Conservation (phyloP, 2,797 vertebrate species). For the Dallia pectoralis region DNA sequence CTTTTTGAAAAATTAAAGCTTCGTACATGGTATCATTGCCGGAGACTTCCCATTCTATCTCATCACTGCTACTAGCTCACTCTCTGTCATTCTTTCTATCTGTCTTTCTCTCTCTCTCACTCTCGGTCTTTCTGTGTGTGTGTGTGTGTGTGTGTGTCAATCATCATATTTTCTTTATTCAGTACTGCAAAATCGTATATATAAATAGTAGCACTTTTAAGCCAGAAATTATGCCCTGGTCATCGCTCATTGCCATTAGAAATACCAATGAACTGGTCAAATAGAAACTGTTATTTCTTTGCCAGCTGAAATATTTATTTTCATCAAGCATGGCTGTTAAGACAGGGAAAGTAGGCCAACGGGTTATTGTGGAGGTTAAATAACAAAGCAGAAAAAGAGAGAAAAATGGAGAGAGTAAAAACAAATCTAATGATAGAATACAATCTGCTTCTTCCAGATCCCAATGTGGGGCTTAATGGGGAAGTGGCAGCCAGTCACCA, state of each 20-base stretch:
- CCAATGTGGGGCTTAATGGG: constrained; percentile 1
- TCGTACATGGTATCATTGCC: constrained; percentile 52
- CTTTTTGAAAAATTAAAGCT: constrained; percentile 60
- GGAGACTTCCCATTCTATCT: constrained; percentile 42
- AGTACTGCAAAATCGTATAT: not conserved
- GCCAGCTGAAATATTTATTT: constrained; percentile 60
- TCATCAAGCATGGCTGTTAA: constrained; percentile 60
- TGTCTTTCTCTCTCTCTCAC: not conserved
- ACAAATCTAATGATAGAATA: not conserved
- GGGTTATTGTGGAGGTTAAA: constrained; percentile 27
- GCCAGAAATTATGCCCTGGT: constrained; percentile 22
- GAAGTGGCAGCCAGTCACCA: not conserved
- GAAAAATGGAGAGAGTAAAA: constrained; percentile 9
- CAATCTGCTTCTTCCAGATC: not conserved
- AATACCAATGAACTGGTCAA: constrained; percentile 45
- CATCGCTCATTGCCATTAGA: not conserved
- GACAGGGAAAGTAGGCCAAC: constrained; percentile 60
- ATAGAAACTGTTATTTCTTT: constrained; percentile 46
- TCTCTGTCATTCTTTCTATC: constrained; percentile 4
- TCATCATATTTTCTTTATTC: not conserved
- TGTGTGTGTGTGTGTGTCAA: not conserved
- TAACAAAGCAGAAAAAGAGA: constrained; percentile 16
- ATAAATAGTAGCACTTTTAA: not conserved
- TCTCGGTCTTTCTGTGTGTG: no score
- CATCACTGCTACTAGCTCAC: constrained; percentile 12